Evolutionary conservation across 23 tunicate species (phyloP), one percentile per base, ranked within the genome.

Genomic region (Ciona savignyi): DNA sequence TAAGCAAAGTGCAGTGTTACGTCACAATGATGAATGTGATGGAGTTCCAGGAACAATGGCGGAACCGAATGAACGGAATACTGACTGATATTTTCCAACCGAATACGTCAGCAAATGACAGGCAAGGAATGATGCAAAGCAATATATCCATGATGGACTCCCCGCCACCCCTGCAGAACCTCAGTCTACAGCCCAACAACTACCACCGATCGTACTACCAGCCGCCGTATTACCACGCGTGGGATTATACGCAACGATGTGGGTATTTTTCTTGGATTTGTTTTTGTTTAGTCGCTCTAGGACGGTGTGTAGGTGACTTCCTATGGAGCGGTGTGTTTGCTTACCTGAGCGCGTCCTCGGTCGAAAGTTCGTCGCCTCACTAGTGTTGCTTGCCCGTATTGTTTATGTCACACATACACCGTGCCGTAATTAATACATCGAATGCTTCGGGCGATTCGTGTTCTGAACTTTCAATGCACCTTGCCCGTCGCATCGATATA

Each of bases 41-140:
- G 77, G 96, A 88, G 35, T 88, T 88, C 62, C 96, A 88, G 67
- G 81, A 82, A 62, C 96, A 82, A 77, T 88, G 87, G 87, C 69
- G 82, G 19, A 74, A 69, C 27, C 74, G 79, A 25, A 90, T 83
- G 97, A 83, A 90, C 74, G 89, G 97, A 26, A 79, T 90, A 2
- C 70, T 90, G 32, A 62, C 73, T 30, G 80, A 79, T 60, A 75
- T 83, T 42, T 83, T 77, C 69, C 49, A 85, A 15, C 82, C 74
- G 0, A 70, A 71, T 35, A 25, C 79, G 26, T 11, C 63, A 25
- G 35, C 26, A 9, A 60, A 11, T 22, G 35, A 70, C 29, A 25
- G 27, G 1, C 15, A 25, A 25, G 74, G 74, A 6, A 30, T 68
- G 63, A 66, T 67, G 79, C 62, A 32, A 0, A 65, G 25, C 6